Conservation (phyloP, 2,113 vertebrate genomes). For the Phocoena phocoena region DNA sequence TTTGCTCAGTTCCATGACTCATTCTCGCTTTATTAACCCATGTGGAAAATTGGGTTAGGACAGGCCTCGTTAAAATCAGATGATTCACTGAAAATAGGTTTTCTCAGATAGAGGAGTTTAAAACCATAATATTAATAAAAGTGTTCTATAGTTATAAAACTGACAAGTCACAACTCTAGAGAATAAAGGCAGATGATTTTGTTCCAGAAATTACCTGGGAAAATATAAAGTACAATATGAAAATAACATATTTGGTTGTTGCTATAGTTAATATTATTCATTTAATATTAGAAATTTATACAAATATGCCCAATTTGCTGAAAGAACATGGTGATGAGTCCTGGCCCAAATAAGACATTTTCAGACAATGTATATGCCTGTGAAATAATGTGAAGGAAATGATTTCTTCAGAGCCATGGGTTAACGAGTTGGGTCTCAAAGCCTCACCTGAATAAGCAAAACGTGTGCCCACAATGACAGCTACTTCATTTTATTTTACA, state of each 20-base stretch:
- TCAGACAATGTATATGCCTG: not conserved
- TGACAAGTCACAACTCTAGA: not conserved
- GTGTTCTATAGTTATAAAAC: not conserved
- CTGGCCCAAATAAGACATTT: not conserved
- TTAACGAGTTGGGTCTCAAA: not conserved
- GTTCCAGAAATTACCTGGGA: not conserved
- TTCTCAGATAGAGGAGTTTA: not conserved
- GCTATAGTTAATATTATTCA: not conserved
- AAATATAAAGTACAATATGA: not conserved
- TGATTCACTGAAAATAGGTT: not conserved
- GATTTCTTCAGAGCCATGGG: not conserved
- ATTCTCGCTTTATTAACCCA: constrained; percentile 14
- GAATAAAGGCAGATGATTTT: not conserved
- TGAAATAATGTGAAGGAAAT: not conserved
- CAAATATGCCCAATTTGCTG: not conserved
- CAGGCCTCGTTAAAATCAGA: constrained; percentile 16
- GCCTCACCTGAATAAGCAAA: not conserved
- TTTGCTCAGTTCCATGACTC: not conserved
- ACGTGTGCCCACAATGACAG: not conserved
- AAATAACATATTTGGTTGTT: not conserved
- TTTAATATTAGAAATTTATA: not conserved
- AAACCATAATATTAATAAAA: constrained; percentile 4
- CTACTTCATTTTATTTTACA: not conserved
- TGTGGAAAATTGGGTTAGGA: constrained; percentile 3
- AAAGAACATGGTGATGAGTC: not conserved